Percentiles rank a stretch among this genome's conserved stretches.
Evolutionary conservation across 1,140 invertebrate genomes (phyloP).

Genomic region (Pachyrhynchus sulphureomaculatus): DNA sequence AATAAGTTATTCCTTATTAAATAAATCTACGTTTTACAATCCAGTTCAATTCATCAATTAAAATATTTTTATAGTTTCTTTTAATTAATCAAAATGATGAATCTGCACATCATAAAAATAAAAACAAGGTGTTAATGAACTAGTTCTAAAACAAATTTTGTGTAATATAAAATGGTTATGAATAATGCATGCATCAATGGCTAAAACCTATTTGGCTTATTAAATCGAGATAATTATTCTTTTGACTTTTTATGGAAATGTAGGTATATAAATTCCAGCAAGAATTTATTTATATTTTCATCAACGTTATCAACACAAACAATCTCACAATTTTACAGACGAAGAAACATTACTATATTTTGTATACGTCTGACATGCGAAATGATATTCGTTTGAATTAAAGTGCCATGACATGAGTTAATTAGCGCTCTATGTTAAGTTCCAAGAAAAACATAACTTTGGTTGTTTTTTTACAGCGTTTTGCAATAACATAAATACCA

Average conservation of each 20-base stretch:
- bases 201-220: neutral
- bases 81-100: too few species aligned
- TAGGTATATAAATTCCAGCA: neutral
- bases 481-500: too few species aligned
- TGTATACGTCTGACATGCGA: slow-evolving; percentile 1
- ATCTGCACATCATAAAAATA: too few species aligned
- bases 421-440: neutral
- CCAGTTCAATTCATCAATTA: too few species aligned
- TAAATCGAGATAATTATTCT: neutral
- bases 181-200: neutral
- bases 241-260: neutral
- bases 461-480: too few species aligned
- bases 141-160: too few species aligned
- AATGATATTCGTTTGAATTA: neutral
- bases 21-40: too few species aligned
- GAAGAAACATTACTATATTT: slow-evolving; percentile 1
- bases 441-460: too few species aligned
- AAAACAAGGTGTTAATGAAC: too few species aligned
- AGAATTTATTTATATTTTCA: slow-evolving; percentile 1
- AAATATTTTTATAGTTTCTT: too few species aligned
- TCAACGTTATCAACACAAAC: neutral
- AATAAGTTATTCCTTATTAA: too few species aligned
- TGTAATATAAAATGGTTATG: neutral
- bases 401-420: neutral
- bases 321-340: slow-evolving; percentile 4